Evolutionary conservation across 2,113 vertebrate genomes (phyloP).

Genomic region (Erythrocercus mccallii): DNA sequence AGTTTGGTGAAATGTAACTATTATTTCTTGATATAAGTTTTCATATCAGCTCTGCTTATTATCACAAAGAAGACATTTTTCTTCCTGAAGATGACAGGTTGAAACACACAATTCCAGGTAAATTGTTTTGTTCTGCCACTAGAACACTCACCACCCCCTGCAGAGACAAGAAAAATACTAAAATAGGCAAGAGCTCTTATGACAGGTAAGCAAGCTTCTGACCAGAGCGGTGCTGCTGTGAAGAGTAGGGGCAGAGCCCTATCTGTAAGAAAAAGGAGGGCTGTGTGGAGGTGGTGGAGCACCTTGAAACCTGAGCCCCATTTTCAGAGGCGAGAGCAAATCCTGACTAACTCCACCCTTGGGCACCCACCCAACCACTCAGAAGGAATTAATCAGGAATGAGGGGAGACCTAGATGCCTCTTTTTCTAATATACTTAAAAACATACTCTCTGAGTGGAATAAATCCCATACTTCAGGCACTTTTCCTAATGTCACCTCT

Average conservation of each 20-base stretch:
- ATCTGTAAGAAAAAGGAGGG: background rate
- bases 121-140: background rate
- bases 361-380: accelerated
- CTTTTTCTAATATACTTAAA: background rate
- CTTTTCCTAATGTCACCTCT: background rate
- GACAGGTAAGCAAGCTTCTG: background rate
- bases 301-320: background rate
- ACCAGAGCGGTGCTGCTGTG: accelerated
- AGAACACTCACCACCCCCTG: background rate
- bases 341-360: background rate
- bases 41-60: background rate
- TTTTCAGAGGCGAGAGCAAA: background rate
- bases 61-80: background rate
- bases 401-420: background rate
- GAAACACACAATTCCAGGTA: background rate
- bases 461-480: background rate
- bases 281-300: background rate
- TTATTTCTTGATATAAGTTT: background rate
- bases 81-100: background rate
- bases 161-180: background rate
- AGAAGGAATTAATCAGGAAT: background rate
- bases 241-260: background rate
- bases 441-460: background rate
- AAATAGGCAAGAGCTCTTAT: background rate
- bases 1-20: background rate